phyloP scores from a whole-genome alignment of 2,113 vertebrate species.

The Myotis lucifugus region DNA sequence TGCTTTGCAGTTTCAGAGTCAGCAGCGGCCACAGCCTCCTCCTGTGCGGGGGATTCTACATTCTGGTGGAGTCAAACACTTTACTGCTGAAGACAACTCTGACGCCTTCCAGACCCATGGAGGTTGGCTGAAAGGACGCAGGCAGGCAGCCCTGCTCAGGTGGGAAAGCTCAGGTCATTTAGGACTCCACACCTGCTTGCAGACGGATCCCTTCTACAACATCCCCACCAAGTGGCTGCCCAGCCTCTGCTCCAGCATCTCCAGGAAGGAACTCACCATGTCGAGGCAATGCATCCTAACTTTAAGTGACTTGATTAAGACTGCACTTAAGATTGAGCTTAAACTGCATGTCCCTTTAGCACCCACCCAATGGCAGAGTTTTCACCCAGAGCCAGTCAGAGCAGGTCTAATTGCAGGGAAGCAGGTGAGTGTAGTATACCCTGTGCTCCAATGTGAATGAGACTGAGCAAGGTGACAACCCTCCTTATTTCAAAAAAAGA shows the following conservation, averaged over 20 bases:
- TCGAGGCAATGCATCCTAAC: neutral
- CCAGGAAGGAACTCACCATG: neutral
- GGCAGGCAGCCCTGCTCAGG: accelerated
- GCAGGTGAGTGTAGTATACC: neutral
- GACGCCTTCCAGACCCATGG: accelerated
- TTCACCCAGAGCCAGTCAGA: neutral
- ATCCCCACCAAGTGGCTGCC: conserved; percentile 60
- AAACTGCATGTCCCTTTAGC: neutral
- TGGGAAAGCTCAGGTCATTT: accelerated
- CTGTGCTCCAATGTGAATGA: neutral
- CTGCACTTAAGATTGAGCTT: neutral
- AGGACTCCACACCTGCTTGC: accelerated
- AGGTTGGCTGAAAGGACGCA: neutral
- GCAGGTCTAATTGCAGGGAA: neutral
- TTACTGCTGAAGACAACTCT: accelerated
- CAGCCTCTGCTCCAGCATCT: neutral
- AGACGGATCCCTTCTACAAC: conserved; percentile 25
- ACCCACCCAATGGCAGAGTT: neutral
- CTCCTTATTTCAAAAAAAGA: neutral
- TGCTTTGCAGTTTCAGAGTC: neutral
- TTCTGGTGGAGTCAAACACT: accelerated
- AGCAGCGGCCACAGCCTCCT: neutral
- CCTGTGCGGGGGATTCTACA: neutral
- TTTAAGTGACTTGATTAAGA: neutral
- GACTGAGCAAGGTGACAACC: neutral